phyloP scores from a whole-genome alignment of 2,888 invertebrate species.

The Oscheius myriophilus region DNA sequence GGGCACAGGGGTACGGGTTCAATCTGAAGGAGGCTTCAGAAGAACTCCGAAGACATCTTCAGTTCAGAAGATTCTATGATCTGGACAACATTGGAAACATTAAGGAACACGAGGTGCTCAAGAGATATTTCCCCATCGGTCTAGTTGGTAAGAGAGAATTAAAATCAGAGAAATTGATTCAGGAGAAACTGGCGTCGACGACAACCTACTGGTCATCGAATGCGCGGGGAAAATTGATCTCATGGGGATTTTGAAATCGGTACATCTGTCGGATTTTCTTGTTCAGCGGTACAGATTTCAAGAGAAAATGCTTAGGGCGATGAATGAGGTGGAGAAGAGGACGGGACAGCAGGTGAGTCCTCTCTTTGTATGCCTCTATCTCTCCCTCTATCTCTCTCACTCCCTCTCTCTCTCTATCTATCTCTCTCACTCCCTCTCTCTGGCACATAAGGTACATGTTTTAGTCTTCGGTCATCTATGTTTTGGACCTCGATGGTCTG shows the following conservation, averaged over 20 bases:
- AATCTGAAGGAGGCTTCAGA: slow-evolving; percentile 49
- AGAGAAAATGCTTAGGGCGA: slow-evolving; percentile 53
- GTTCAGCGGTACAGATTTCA: slow-evolving; percentile 57
- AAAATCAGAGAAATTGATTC: slow-evolving; percentile 15
- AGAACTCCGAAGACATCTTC: slow-evolving; percentile 53
- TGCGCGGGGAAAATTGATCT: slow-evolving; percentile 62
- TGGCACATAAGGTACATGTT: not conserved
- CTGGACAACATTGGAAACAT: slow-evolving; percentile 49
- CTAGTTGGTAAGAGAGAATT: slow-evolving; percentile 45
- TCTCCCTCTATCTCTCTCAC: not conserved
- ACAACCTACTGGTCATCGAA: slow-evolving; percentile 58
- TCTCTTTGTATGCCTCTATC: not conserved
- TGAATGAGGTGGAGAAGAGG: slow-evolving; percentile 57
- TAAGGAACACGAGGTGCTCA: slow-evolving; percentile 50
- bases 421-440: not conserved
- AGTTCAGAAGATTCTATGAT: slow-evolving; percentile 55
- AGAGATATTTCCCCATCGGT: slow-evolving; percentile 61
- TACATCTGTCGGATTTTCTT: slow-evolving; percentile 57
- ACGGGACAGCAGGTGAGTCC: slow-evolving; percentile 44
- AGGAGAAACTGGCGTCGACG: slow-evolving; percentile 58
- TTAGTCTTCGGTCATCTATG: slow-evolving; percentile 50
- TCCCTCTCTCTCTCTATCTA: no score
- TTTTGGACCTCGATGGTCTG: slow-evolving; percentile 61
- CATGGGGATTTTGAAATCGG: slow-evolving; percentile 59
- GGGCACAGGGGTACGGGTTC: slow-evolving; percentile 58